These are phyloP conservation scores for Epinephelus awoara DNA, from an alignment of 2,797 vertebrate species.

Conservation along the genomic window DNA sequence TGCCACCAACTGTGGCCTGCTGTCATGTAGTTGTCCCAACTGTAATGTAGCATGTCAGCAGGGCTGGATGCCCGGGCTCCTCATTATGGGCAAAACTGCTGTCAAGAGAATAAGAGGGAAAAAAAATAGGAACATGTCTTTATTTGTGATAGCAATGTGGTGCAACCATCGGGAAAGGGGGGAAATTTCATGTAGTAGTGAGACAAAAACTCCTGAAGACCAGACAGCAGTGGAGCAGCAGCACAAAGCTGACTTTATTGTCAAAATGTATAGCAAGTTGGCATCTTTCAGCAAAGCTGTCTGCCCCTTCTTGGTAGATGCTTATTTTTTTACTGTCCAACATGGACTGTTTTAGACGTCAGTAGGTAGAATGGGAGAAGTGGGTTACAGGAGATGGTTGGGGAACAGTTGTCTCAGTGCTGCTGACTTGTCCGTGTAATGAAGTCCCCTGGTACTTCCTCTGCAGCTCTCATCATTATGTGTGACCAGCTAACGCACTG, in stretches of 20 bases:
- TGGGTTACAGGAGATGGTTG: conserved; percentile 38
- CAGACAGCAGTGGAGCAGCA: background rate
- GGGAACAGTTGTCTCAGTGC: conserved; percentile 57
- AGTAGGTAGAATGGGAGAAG: conserved; percentile 35
- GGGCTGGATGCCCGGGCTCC: conserved; percentile 42
- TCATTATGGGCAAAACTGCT: conserved; percentile 60
- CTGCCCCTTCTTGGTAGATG: background rate
- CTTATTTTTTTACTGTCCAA: conserved; percentile 2
- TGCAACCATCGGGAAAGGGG: background rate
- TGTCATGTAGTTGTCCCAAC: conserved; percentile 69
- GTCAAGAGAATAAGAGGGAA: conserved; percentile 43
- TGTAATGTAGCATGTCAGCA: conserved; percentile 71
- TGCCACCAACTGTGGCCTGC: conserved; percentile 70
- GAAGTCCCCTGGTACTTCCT: conserved; percentile 84
- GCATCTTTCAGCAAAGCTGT: background rate
- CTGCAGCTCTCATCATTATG: conserved; percentile 75
- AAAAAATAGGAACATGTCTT: conserved; percentile 6
- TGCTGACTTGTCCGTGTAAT: conserved; percentile 78
- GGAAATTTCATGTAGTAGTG: background rate
- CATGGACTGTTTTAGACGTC: conserved; percentile 28
- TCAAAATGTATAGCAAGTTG: conserved; percentile 2
- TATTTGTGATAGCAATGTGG: conserved; percentile 16
- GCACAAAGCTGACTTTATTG: conserved; percentile 13
- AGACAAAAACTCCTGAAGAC: background rate
- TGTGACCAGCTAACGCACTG: conserved; percentile 69